These are phyloP conservation scores for Drosophila setifemur DNA, from an alignment of 1,140 invertebrate species.

Conservation along the genomic window DNA sequence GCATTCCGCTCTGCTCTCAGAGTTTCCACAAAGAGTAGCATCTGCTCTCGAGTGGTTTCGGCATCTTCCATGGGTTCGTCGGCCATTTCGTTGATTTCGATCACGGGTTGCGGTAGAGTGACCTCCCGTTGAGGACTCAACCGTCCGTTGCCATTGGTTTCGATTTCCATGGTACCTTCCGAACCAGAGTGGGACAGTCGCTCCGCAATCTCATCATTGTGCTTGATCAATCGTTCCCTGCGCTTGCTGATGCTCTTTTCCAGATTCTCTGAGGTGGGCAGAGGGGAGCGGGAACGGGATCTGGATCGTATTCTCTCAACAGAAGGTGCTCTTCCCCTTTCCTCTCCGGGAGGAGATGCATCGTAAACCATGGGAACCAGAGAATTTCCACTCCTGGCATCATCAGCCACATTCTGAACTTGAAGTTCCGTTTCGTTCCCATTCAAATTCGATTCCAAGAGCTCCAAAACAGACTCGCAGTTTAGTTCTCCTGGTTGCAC, in stretches of 20 bases:
- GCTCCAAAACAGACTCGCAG: conserved; percentile 53
- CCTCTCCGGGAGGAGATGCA: not conserved
- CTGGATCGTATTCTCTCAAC: conserved; percentile 9
- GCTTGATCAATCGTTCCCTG: conserved; percentile 42
- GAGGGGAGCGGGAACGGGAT: conserved; percentile 54
- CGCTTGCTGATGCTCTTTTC: conserved; percentile 49
- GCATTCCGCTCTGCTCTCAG: conserved; percentile 47
- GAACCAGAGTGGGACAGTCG: conserved; percentile 18
- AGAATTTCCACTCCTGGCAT: conserved; percentile 28
- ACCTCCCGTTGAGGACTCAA: not conserved
- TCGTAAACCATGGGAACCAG: conserved; percentile 49
- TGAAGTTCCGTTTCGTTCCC: conserved; percentile 9
- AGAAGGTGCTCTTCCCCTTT: conserved; percentile 1
- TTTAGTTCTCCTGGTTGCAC: conserved; percentile 45
- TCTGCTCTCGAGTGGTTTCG: conserved; percentile 31
- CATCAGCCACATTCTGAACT: conserved; percentile 57
- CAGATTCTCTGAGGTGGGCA: conserved; percentile 52
- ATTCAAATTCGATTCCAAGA: conserved; percentile 49
- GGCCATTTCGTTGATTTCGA: conserved; percentile 51
- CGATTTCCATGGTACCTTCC: conserved; percentile 29
- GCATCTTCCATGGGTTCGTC: conserved; percentile 25
- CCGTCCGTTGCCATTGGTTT: conserved; percentile 12
- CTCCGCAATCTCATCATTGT: conserved; percentile 59
- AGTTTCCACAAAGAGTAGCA: conserved; percentile 53
- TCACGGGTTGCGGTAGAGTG: conserved; percentile 42